A percentile compares a stretch with the other conserved stretches of the same genome.
Conservation (phyloP, 1,140 invertebrate genomes). For the Aphelinus atriplicis region DNA sequence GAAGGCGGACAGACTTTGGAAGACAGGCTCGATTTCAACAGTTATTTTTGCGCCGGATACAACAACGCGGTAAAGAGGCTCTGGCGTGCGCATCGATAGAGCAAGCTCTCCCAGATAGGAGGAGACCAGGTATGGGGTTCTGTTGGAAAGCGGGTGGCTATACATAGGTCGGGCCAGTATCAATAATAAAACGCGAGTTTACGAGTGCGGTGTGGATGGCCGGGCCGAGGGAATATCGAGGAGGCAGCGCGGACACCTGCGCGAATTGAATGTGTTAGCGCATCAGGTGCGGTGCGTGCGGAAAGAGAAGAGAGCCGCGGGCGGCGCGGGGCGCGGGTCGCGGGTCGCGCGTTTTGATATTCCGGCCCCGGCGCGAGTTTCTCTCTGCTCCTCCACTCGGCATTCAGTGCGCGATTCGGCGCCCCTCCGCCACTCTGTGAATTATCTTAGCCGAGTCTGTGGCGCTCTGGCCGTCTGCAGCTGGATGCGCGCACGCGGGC, state of each 20-base stretch:
- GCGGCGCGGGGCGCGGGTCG: neutral
- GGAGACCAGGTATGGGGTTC: neutral
- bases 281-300: conserved; percentile 14
- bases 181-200: conserved; percentile 44
- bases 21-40: too few relatives aligned
- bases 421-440: too few relatives aligned
- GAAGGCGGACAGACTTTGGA: too few relatives aligned
- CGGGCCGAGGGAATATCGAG: conserved; percentile 32
- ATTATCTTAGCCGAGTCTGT: too few relatives aligned
- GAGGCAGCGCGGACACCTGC: conserved; percentile 40
- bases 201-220: conserved; percentile 22
- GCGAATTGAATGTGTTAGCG: conserved; percentile 40
- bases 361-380: conserved; percentile 3
- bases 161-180: conserved; percentile 12
- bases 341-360: neutral
- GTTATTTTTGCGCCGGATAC: too few relatives aligned
- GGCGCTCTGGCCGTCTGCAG: too few relatives aligned
- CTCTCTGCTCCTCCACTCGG: conserved; percentile 7
- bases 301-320: neutral
- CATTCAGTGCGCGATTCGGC: neutral
- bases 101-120: too few relatives aligned
- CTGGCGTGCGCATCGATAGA: too few relatives aligned
- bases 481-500: too few relatives aligned
- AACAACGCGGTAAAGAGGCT: too few relatives aligned
- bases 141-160: neutral